These are phyloP conservation scores for Piezodorus guildinii DNA, from an alignment of 1,140 invertebrate species.

Conservation along the genomic window DNA sequence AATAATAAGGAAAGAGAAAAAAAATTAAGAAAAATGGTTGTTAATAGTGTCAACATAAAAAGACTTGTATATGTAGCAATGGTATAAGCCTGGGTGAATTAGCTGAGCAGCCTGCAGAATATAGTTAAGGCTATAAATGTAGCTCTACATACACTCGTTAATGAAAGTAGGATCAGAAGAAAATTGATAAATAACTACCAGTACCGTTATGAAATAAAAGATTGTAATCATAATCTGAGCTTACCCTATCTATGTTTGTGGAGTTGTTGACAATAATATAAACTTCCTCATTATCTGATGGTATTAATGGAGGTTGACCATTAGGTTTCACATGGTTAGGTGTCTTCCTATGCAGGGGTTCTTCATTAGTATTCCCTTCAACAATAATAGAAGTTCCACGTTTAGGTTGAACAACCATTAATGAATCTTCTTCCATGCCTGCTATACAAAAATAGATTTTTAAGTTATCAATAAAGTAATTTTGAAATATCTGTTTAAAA, in stretches of 20 bases:
- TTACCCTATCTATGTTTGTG: constrained; percentile 30
- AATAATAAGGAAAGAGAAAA: too few relatives aligned
- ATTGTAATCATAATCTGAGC: not conserved
- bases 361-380: constrained; percentile 22
- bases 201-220: too few relatives aligned
- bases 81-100: too few relatives aligned
- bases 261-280: constrained; percentile 31
- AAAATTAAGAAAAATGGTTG: too few relatives aligned
- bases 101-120: too few relatives aligned
- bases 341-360: not conserved
- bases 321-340: constrained; percentile 15
- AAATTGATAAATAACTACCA: too few relatives aligned
- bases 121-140: too few relatives aligned
- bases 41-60: too few relatives aligned
- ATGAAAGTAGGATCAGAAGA: too few relatives aligned
- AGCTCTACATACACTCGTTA: too few relatives aligned
- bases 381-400: constrained; percentile 27
- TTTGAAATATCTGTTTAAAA: not conserved
- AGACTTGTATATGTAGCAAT: too few relatives aligned
- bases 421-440: constrained; percentile 27
- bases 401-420: constrained; percentile 22
- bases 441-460: not conserved
- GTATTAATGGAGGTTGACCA: constrained; percentile 23
- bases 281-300: constrained; percentile 28
- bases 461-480: too few relatives aligned